Evolutionary conservation across 2,113 vertebrate genomes (phyloP).

Genomic region (Menura novaehollandiae): DNA sequence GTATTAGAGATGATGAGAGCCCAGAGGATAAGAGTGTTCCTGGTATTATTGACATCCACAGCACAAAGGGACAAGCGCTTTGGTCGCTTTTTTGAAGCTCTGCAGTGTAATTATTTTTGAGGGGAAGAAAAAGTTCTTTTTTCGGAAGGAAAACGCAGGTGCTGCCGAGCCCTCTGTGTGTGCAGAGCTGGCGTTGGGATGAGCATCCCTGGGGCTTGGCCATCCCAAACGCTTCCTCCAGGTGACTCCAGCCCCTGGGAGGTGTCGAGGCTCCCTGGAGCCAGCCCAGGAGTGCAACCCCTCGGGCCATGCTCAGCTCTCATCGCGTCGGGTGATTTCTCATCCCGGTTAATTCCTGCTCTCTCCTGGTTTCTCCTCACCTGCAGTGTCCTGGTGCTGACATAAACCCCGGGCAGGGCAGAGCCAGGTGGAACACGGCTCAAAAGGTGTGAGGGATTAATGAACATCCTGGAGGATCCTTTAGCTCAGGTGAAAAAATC

Average conservation of each 20-base stretch:
- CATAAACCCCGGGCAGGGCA: not conserved
- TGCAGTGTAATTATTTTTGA: not conserved
- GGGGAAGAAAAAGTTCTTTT: not conserved
- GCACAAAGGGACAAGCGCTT: not conserved
- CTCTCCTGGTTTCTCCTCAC: not conserved
- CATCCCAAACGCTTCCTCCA: accelerated
- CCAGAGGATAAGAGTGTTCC: not conserved
- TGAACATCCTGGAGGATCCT: accelerated
- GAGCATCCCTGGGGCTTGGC: accelerated
- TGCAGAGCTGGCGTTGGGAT: not conserved
- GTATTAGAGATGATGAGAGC: conserved; percentile 49
- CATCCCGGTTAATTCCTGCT: not conserved
- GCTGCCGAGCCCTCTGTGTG: not conserved
- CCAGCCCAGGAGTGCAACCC: not conserved
- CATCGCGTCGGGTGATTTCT: not conserved
- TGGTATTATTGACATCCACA: not conserved
- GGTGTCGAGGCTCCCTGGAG: accelerated
- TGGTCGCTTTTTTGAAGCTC: not conserved
- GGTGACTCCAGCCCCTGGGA: accelerated
- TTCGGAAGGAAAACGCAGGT: not conserved
- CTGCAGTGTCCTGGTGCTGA: not conserved
- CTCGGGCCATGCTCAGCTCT: accelerated
- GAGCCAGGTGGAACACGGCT: not conserved
- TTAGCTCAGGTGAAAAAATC: not conserved
- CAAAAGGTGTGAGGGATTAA: not conserved